A percentile compares a stretch with the other conserved stretches of the same genome.
Conservation (phyloP, 2,888 invertebrate species). For the Xylophagus ater region DNA sequence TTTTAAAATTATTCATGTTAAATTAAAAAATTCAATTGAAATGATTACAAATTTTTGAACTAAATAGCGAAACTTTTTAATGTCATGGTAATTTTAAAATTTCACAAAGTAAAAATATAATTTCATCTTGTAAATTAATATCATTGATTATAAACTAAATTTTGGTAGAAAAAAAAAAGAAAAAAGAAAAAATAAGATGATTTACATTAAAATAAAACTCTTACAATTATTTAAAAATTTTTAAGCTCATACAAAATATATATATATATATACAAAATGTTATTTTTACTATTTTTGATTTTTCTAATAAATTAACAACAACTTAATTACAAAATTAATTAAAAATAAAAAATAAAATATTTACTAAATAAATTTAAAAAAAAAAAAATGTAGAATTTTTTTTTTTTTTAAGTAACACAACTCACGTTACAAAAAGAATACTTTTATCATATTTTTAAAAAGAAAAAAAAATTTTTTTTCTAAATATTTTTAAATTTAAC, state of each 20-base stretch:
- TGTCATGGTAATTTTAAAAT: slow-evolving; percentile 1
- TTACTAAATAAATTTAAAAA: too few relatives aligned
- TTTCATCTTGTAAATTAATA: not conserved
- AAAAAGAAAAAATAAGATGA: slow-evolving; percentile 5
- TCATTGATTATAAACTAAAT: too few relatives aligned
- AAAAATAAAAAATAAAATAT: too few relatives aligned
- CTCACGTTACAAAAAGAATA: slow-evolving; percentile 7
- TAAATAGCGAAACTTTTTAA: slow-evolving; percentile 7
- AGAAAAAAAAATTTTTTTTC: too few relatives aligned
- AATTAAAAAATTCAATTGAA: slow-evolving; percentile 1
- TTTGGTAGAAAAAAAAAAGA: too few relatives aligned
- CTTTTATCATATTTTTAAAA: too few relatives aligned
- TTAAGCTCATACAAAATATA: slow-evolving; percentile 5
- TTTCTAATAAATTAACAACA: too few relatives aligned
- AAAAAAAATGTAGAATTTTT: too few relatives aligned
- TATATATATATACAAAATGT: too few relatives aligned
- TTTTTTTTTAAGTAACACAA: slow-evolving; percentile 8
- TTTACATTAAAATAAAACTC: slow-evolving; percentile 5
- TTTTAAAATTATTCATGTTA: too few relatives aligned
- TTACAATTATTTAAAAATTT: slow-evolving; percentile 5
- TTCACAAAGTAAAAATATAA: slow-evolving; percentile 3
- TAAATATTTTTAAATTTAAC: slow-evolving; percentile 7
- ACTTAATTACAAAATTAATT: too few relatives aligned
- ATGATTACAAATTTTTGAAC: slow-evolving; percentile 3
- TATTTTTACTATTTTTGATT: too few relatives aligned